Percentiles rank a stretch among this genome's conserved stretches.
Conservation (phyloP, 2,113 vertebrate genomes). For the Balaenoptera acutorostrata region DNA sequence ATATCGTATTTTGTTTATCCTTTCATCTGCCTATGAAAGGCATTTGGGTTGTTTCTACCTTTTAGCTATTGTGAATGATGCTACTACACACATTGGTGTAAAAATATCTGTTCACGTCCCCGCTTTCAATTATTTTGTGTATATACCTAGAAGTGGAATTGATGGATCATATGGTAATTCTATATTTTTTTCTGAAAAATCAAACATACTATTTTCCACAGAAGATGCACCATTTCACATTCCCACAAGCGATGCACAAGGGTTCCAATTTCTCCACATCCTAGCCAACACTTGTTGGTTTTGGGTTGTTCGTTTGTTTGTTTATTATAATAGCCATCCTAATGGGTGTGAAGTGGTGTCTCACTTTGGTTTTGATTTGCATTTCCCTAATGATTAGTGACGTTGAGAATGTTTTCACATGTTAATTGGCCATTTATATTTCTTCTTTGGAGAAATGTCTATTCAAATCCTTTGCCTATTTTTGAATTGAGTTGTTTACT, state of each 20-base stretch:
- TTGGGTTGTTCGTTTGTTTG: not conserved
- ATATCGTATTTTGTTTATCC: not conserved
- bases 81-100: not conserved
- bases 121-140: not conserved
- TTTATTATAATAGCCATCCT: not conserved
- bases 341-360: not conserved
- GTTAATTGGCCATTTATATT: not conserved
- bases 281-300: not conserved
- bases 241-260: not conserved
- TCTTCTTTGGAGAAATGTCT: not conserved
- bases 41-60: not conserved
- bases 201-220: not conserved
- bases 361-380: not conserved
- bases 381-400: not conserved
- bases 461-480: not conserved
- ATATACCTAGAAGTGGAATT: not conserved
- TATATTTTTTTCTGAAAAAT: not conserved
- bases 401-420: not conserved
- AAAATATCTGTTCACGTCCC: not conserved
- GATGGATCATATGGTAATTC: not conserved
- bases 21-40: not conserved
- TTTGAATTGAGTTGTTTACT: not conserved
- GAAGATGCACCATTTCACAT: not conserved
- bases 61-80: not conserved
- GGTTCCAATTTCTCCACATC: not conserved